Evolutionary conservation across 1,140 invertebrate genomes (phyloP), one percentile per base, ranked within the genome.

Genomic region (Temnothorax nylanderi): DNA sequence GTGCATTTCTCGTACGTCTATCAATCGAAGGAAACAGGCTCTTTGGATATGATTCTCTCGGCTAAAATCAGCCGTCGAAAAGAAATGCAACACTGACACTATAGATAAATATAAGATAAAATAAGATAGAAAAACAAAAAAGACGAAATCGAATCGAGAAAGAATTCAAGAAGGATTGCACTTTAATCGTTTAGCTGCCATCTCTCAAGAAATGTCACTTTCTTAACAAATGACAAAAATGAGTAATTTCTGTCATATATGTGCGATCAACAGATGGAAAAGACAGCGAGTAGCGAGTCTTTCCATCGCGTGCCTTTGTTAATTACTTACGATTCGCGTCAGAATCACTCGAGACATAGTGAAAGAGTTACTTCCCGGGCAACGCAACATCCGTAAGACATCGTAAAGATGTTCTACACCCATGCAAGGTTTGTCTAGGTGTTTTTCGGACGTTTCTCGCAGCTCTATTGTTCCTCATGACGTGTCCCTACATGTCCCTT

Each of bases 21-120:
- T 58, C 32, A 32, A 32, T 81, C 13, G 18, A 71, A 81, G 4
- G n/a, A 69, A 71, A 80, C 49, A 69, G 47, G 34, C 47, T 71
- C 65, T 71, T 37, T 71, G 32, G 34, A 51, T 71, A 81, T 26
- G 51, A 44, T 44, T 54, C 37, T 44, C 8, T 54, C 10, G 56
- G 21, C 21, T 1, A 62, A 62, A 60, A 62, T 81, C 51, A 71
- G 11, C 21, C 65, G 10, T 71, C 16, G 16, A 47, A 71, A 71
- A 54, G 10, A 69, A 56, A 10, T 41, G 21, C n/a, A 44, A 56
- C 18, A 11, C 16, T 16, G 11, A 81, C n/a, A 56, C 6, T 60
- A n/a, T 13, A 10, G 3, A 21, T 69, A 16, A n/a, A 51, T 41
- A 37, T 34, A 64, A 51, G 26, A 11, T 16, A 44, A 41, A 32